Conservation (phyloP, 2,797 vertebrate genomes). For the Pachyuromys duprasi region DNA sequence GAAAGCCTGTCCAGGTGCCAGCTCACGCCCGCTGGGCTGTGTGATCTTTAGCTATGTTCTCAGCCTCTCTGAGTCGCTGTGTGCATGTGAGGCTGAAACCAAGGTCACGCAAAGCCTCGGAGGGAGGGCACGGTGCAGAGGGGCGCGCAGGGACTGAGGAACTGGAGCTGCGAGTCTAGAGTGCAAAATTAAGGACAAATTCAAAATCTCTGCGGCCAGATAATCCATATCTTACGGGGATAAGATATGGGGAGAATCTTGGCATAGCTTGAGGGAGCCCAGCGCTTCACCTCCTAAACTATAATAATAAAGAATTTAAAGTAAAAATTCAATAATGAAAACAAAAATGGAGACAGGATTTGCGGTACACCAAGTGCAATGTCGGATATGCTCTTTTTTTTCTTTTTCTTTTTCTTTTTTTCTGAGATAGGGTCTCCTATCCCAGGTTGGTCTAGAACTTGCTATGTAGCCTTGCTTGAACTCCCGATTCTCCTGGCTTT, state of each 20-base stretch:
- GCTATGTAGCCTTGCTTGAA: neutral
- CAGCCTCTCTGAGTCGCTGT: neutral
- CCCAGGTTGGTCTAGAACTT: neutral
- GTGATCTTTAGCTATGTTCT: neutral
- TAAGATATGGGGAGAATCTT: neutral
- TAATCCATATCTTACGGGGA: neutral
- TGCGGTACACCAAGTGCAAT: no score
- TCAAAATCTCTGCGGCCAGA: neutral
- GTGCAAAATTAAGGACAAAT: neutral
- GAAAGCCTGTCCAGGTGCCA: neutral
- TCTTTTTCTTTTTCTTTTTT: neutral
- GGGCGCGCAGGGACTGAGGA: neutral
- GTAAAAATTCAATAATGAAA: neutral
- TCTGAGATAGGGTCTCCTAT: neutral
- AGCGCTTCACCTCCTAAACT: neutral
- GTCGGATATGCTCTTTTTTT: neutral
- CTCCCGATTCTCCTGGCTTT: neutral
- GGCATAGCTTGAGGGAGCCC: neutral
- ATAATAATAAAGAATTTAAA: neutral
- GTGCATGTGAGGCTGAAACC: neutral
- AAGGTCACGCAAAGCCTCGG: neutral
- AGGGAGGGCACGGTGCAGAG: fast-evolving
- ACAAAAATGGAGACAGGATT: neutral
- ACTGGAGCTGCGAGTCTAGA: neutral
- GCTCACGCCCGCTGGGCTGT: neutral